These are phyloP conservation scores for Ptilodon capucinus DNA, from an alignment of 2,888 invertebrate species.

Conservation along the genomic window DNA sequence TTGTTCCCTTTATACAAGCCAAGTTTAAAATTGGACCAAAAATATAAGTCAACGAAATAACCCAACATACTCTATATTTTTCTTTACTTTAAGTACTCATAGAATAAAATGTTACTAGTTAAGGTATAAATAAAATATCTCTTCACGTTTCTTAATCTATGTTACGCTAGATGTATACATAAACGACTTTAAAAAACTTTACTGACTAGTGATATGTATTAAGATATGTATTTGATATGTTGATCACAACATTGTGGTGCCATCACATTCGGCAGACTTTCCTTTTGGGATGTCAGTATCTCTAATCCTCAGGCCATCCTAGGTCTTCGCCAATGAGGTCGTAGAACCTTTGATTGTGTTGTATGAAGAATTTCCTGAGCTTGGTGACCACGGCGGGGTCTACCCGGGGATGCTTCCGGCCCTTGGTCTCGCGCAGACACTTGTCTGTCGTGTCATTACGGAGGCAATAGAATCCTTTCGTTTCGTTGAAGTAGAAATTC, in stretches of 20 bases:
- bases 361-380: slow-evolving; percentile 92
- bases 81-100: slow-evolving; percentile 15
- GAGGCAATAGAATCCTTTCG: slow-evolving; percentile 97
- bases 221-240: slow-evolving; percentile 53
- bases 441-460: slow-evolving; percentile 92
- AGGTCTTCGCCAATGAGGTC: slow-evolving; percentile 96
- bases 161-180: slow-evolving; percentile 73
- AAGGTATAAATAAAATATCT: slow-evolving; percentile 53
- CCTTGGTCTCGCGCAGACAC: slow-evolving; percentile 92
- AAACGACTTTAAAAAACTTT: slow-evolving; percentile 74
- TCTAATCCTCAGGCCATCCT: slow-evolving; percentile 94
- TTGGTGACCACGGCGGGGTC: slow-evolving; percentile 90
- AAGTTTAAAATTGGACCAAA: slow-evolving; percentile 15
- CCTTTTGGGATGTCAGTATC: slow-evolving; percentile 14
- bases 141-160: slow-evolving; percentile 50
- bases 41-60: slow-evolving; percentile 3
- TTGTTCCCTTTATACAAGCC: slow-evolving; percentile 37
- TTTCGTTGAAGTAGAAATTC: slow-evolving; percentile 98
- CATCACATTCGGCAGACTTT: slow-evolving; percentile 10
- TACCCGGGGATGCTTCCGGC: slow-evolving; percentile 92
- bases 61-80: slow-evolving; percentile 11
- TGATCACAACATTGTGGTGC: slow-evolving; percentile 60
- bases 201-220: slow-evolving; percentile 70
- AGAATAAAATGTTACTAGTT: slow-evolving; percentile 31
- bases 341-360: slow-evolving; percentile 96